A percentile compares a stretch with the other conserved stretches of the same genome.
These are phyloP conservation scores for Tupiocoris notatus DNA, from an alignment of 2,888 invertebrate genomes.

Conservation along the genomic window DNA sequence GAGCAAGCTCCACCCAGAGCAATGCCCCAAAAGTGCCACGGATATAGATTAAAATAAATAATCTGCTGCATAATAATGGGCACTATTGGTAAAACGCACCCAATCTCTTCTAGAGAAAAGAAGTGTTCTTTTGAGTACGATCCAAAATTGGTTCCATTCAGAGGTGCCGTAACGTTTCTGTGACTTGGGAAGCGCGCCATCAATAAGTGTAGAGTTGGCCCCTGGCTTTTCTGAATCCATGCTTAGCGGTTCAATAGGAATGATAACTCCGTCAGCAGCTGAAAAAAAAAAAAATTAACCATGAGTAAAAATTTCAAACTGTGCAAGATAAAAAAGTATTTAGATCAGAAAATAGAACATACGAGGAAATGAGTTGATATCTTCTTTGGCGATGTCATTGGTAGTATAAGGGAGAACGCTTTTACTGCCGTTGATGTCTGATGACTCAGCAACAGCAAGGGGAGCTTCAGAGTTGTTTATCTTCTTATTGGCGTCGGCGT, in stretches of 20 bases:
- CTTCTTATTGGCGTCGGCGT: slow-evolving; percentile 52
- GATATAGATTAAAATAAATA: too few species aligned
- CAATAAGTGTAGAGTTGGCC: slow-evolving; percentile 67
- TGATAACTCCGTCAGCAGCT: slow-evolving; percentile 59
- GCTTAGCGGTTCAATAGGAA: slow-evolving; percentile 58
- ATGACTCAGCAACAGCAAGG: slow-evolving; percentile 50
- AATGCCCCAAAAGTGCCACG: too few species aligned
- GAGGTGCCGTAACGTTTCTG: slow-evolving; percentile 72
- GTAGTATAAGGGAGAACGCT: slow-evolving; percentile 61
- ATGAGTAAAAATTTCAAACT: too few species aligned
- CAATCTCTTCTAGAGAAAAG: slow-evolving; percentile 85
- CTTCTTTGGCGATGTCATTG: slow-evolving; percentile 64
- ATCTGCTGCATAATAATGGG: not conserved
- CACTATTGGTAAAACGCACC: slow-evolving; percentile 66
- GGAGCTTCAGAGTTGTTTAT: slow-evolving; percentile 46
- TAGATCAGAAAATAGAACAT: not conserved
- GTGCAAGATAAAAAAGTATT: too few species aligned
- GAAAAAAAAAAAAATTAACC: too few species aligned
- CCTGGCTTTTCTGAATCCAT: slow-evolving; percentile 59
- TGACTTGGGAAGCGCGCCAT: slow-evolving; percentile 63
- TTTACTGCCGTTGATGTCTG: slow-evolving; percentile 56
- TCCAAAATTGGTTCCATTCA: slow-evolving; percentile 79
- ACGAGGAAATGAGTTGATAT: slow-evolving; percentile 49
- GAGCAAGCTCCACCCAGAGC: too few species aligned
- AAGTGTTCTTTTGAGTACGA: slow-evolving; percentile 79